phyloP scores from a whole-genome alignment of 2,888 invertebrate species.

The Drosophila hamatofila region DNA sequence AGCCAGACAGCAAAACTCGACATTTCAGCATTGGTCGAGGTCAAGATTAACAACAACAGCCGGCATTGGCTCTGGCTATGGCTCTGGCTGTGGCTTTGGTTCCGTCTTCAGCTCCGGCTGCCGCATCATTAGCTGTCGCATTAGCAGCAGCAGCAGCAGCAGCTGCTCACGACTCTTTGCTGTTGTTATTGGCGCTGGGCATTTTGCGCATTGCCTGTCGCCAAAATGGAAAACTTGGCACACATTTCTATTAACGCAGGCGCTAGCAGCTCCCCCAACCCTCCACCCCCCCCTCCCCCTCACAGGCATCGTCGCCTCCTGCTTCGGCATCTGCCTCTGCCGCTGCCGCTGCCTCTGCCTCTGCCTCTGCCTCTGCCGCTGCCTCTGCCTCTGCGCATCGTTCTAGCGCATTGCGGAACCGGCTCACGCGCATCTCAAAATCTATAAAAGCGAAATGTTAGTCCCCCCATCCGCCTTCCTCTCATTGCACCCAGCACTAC shows the following conservation, averaged over 20 bases:
- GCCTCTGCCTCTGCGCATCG: not conserved
- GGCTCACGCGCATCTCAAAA: slow-evolving; percentile 49
- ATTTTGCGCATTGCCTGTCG: slow-evolving; percentile 29
- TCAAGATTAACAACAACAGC: slow-evolving; percentile 67
- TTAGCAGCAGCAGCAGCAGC: slow-evolving; percentile 51
- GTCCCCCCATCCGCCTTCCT: not conserved
- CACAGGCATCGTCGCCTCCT: not conserved
- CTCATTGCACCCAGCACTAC: not conserved
- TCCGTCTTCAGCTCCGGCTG: slow-evolving; percentile 49
- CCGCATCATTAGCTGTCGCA: slow-evolving; percentile 66
- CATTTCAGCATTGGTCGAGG: slow-evolving; percentile 71
- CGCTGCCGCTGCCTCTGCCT: too few species aligned
- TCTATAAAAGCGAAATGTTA: slow-evolving; percentile 55
- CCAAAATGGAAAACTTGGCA: slow-evolving; percentile 65
- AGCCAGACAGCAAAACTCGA: slow-evolving; percentile 47
- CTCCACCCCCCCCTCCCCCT: too few species aligned
- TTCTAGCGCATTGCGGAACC: slow-evolving; percentile 57
- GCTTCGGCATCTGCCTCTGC: too few species aligned
- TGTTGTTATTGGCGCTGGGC: slow-evolving; percentile 15
- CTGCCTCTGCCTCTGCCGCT: too few species aligned
- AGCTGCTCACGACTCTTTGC: slow-evolving; percentile 45
- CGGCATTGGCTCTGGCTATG: slow-evolving; percentile 38
- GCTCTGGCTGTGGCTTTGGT: slow-evolving; percentile 25
- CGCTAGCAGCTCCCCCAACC: not conserved
- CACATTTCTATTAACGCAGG: slow-evolving; percentile 66